Evolutionary conservation across 2,888 invertebrate genomes (phyloP), one percentile per base, ranked within the genome.

Genomic region (Bhutanitis thaidina): DNA sequence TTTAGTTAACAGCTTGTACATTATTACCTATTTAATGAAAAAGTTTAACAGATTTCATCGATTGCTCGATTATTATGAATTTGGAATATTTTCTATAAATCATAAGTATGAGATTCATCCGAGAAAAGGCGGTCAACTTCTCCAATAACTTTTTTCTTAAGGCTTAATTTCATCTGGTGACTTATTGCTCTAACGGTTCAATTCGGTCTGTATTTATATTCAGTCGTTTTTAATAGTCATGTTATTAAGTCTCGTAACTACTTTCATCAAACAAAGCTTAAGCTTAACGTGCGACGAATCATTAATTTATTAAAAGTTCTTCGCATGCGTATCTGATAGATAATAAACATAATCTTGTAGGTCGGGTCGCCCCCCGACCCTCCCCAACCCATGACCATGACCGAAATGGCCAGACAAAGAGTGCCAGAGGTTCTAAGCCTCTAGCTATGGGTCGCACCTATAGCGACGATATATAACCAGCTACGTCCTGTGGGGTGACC

Each of bases 351-450:
- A 20, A 41, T 47, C 25, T 41, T 36, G 29, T 52, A 39, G 50
- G 49, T 45, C 35, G 45, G 46, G 48, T 37, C 43, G 48, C n/a
- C 43, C n/a, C 43, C 53, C 53, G 13, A 32, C 41, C 35, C 39
- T 43, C 8, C n/a, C n/a, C 50, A 16, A 47, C 32, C 52, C 43
- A 43, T 58, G 55, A 51, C 64, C 64, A 36, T 61, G 64, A 58
- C 62, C 62, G 59, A 58, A 55, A 57, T 64, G 48, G 35, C 40
- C 43, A 45, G 29, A 52, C 51, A 52, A 50, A 48, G 16, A 45
- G 14, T 25, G 29, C n/a, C 43, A 15, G 36, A 45, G 34, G 7
- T 4, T 27, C 25, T 4, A 3, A 46, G 38, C 52, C 52, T 52
- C 13, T 5, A 39, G 43, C 52, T 43, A 52, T 47, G 43, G 47